Conservation (phyloP, 1,140 invertebrate species). For the Himalopsyche phryganea region DNA sequence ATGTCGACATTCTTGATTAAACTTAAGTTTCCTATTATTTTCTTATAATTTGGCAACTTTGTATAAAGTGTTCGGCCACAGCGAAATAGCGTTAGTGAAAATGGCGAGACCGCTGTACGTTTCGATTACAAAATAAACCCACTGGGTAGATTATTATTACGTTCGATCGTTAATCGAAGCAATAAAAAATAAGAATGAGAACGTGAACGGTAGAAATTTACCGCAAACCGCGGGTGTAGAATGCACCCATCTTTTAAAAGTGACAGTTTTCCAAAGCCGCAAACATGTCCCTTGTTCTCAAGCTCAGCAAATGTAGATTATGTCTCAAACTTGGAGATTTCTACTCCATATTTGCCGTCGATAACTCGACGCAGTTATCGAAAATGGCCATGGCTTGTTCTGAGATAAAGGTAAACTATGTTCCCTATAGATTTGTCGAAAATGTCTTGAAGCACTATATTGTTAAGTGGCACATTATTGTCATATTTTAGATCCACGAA, state of each 20-base stretch:
- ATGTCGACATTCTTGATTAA: too few species aligned
- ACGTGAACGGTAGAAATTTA: background rate
- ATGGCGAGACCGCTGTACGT: background rate
- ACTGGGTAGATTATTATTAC: too few species aligned
- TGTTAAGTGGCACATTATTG: constrained; percentile 5
- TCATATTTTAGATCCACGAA: constrained; percentile 42
- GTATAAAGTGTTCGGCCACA: too few species aligned
- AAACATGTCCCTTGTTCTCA: constrained; percentile 26
- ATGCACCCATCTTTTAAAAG: background rate
- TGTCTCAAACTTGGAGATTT: constrained; percentile 53
- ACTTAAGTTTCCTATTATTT: too few species aligned
- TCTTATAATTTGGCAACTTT: too few species aligned
- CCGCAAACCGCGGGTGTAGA: background rate
- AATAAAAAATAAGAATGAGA: too few species aligned
- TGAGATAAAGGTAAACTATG: constrained; percentile 46
- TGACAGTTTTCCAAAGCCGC: constrained; percentile 11
- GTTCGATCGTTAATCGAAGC: too few species aligned
- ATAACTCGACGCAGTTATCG: constrained; percentile 51
- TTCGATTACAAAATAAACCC: too few species aligned
- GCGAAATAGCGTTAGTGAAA: background rate
- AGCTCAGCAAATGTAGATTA: constrained; percentile 51
- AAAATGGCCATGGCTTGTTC: constrained; percentile 59
- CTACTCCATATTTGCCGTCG: constrained; percentile 51
- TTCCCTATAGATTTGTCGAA: background rate
- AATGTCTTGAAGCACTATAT: background rate